Conservation (phyloP, 2,888 invertebrate species). For the Agrilus mali region DNA sequence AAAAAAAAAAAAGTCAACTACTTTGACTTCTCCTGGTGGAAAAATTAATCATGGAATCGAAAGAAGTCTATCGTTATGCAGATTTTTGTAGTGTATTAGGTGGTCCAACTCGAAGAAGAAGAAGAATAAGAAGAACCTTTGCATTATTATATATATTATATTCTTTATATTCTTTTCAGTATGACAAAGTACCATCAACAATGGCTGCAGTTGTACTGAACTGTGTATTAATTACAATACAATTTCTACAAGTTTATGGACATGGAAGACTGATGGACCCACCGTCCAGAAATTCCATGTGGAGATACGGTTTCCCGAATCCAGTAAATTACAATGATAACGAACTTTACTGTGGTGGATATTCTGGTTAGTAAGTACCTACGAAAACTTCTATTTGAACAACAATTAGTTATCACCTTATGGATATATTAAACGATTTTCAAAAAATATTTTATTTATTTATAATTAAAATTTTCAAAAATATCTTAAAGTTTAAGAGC, state of each 20-base stretch:
- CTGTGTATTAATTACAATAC: background rate
- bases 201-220: background rate
- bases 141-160: too few species aligned
- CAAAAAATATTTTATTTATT: background rate
- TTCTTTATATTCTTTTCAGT: background rate
- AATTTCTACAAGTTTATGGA: conserved; percentile 39
- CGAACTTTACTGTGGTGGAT: conserved; percentile 86
- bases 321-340: conserved; percentile 92
- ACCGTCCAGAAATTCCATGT: conserved; percentile 86
- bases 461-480: too few species aligned
- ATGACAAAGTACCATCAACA: background rate
- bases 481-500: too few species aligned
- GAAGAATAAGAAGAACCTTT: too few species aligned
- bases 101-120: too few species aligned
- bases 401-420: too few species aligned
- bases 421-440: too few species aligned
- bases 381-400: background rate
- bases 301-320: conserved; percentile 89
- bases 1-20: too few species aligned
- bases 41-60: too few species aligned
- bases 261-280: conserved; percentile 89
- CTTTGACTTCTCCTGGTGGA: too few species aligned
- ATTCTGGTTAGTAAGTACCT: conserved; percentile 52
- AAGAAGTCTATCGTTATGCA: too few species aligned
- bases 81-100: too few species aligned